A percentile compares a stretch with the other conserved stretches of the same genome.
Conservation (phyloP, 2,888 invertebrate genomes). For the Drosophila crucigera region DNA sequence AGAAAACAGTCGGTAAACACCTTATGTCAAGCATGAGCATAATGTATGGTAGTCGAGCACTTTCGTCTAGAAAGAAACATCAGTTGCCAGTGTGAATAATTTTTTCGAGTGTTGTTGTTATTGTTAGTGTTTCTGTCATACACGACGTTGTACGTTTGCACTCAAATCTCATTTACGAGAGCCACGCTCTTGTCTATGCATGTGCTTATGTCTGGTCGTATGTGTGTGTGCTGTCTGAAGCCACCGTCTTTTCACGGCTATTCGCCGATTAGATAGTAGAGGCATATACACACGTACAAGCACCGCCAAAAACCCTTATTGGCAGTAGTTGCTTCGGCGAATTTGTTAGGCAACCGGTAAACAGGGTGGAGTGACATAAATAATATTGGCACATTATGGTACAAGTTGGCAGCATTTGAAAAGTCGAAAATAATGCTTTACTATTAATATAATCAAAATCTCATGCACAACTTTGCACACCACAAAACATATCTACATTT, state of each 20-base stretch:
- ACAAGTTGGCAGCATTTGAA: constrained; percentile 28
- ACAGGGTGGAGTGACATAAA: neutral
- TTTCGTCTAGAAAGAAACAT: neutral
- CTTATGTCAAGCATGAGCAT: neutral
- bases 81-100: constrained; percentile 16
- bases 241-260: constrained; percentile 45
- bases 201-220: neutral
- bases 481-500: neutral
- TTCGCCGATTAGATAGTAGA: constrained; percentile 59
- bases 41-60: neutral
- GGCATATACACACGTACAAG: constrained; percentile 4
- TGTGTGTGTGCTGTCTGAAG: neutral
- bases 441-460: neutral
- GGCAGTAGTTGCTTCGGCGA: neutral
- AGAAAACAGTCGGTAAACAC: neutral
- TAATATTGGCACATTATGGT: constrained; percentile 4
- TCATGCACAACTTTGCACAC: neutral
- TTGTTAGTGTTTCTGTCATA: constrained; percentile 14
- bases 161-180: constrained; percentile 37
- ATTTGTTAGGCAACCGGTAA: neutral
- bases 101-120: neutral
- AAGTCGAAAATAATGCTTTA: neutral
- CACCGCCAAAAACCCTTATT: constrained; percentile 10
- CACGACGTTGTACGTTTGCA: constrained; percentile 51
- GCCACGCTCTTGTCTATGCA: neutral